Evolutionary conservation across 2,797 vertebrate genomes (phyloP), one percentile per base, ranked within the genome.

Genomic region (Lagocephalus sceleratus): DNA sequence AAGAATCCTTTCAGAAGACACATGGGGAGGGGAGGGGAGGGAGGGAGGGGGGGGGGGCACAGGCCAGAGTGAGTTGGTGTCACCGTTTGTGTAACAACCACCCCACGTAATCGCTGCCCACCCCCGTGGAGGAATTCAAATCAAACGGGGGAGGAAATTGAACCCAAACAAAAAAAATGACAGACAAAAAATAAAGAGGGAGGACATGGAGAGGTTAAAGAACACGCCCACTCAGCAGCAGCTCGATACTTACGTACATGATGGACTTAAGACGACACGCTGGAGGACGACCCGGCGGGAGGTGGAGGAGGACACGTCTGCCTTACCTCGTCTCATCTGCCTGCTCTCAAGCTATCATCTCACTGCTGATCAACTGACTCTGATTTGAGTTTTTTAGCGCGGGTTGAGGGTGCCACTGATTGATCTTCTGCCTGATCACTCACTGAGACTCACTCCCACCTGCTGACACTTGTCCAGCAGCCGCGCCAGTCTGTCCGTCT

Each of bases 231-330:
- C 79, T 75, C 79, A 80, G 47, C 81, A 80, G 79, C 82, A 82
- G 77, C 40, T 91, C 93, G 84, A 98, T 99, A 99, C 96, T 99
- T 98, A 99, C 96, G 94, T 94, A 93, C 83, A 90, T 81, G 93
- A 92, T 68, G 93, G 90, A 92, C 86, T 74, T 89, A 84, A 91
- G 71, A 88, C 78, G 89, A 90, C 38, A 88, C 32, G 90, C 87
- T 81, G 80, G 46, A 48, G 54, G 35, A 12, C n/a, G 85, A 70
- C 88, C 87, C 78, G 50, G 73, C 86, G 73, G 91, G 75, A 78
- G 50, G 63, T n/a, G 51, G 11, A 9, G 20, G 32, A 21, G 23
- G 41, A 44, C n/a, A 75, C 55, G 86, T 66, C 76, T 84, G 87
- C 85, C 88, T 90, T 81, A 85, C 68, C 84, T 86, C 74, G 51